Percentiles rank a stretch among this genome's conserved stretches.
Evolutionary conservation across 1,140 invertebrate genomes (phyloP).

Genomic region (Cherax quadricarinatus): DNA sequence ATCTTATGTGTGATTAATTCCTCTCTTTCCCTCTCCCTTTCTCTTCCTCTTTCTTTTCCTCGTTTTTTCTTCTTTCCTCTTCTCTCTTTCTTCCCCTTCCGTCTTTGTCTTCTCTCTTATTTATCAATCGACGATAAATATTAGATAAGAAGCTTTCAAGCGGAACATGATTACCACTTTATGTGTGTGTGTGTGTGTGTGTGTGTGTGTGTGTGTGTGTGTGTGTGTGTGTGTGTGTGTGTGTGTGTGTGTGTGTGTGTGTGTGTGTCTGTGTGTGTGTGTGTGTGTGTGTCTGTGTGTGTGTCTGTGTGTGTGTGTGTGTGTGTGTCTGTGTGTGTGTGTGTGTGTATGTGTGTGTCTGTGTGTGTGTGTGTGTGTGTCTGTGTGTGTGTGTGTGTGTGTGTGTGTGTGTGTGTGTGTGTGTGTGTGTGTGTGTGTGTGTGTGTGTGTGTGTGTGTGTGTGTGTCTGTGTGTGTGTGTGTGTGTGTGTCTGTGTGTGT

Average conservation of each 20-base stretch:
- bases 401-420: not conserved
- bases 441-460: conserved; percentile 37
- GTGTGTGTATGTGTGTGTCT: not conserved
- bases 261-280: too few relatives aligned
- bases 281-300: too few relatives aligned
- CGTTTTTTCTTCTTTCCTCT: not conserved
- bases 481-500: conserved; percentile 22
- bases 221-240: too few relatives aligned
- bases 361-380: conserved; percentile 20
- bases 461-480: conserved; percentile 40
- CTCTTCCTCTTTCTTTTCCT: not conserved
- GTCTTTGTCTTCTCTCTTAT: not conserved
- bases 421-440: conserved; percentile 20
- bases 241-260: too few relatives aligned
- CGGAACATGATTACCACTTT: not conserved
- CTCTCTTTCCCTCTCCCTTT: not conserved
- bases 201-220: too few relatives aligned
- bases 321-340: not conserved
- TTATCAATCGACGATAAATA: not conserved
- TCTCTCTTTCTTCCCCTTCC: not conserved
- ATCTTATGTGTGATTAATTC: too few relatives aligned
- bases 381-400: conserved; percentile 7
- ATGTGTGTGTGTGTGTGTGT: too few relatives aligned
- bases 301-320: too few relatives aligned
- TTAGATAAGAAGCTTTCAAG: not conserved